Evolutionary conservation across 2,888 invertebrate genomes (phyloP).

Genomic region (Oasisia sp.): DNA sequence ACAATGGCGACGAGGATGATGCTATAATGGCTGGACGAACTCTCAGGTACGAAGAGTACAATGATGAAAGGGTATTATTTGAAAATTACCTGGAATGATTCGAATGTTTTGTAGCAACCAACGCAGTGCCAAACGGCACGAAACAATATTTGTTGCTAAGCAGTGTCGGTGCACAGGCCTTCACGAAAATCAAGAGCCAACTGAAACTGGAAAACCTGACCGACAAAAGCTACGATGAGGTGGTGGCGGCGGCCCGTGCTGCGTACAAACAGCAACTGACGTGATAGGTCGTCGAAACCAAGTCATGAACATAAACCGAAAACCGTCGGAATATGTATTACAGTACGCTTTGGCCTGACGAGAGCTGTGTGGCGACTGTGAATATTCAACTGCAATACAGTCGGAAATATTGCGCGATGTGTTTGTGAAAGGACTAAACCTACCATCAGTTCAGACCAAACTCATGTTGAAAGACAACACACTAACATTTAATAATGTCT

Average conservation of each 20-base stretch:
- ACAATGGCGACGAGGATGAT: not conserved
- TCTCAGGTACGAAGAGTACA: not conserved
- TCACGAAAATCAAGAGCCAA: not conserved
- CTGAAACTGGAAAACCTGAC: not conserved
- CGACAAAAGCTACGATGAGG: not conserved
- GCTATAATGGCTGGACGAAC: not conserved
- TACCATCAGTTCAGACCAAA: not conserved
- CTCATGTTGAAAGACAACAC: not conserved
- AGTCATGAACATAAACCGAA: not conserved
- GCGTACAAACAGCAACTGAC: not conserved
- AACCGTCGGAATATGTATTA: not conserved
- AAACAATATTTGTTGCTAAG: too few species aligned
- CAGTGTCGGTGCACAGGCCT: not conserved
- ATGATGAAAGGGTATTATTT: not conserved
- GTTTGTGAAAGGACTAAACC: slow-evolving; percentile 17
- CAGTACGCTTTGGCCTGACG: not conserved
- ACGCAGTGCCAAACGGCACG: not conserved
- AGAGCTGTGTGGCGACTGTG: not conserved
- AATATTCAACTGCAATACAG: not conserved
- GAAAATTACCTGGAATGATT: not conserved
- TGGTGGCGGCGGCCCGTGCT: not conserved
- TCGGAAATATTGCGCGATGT: not conserved
- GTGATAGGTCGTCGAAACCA: not conserved
- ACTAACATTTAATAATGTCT: not conserved
- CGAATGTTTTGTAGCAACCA: not conserved